Conservation (phyloP, 2,888 invertebrate genomes). For the Brachyopa scutellaris region DNA sequence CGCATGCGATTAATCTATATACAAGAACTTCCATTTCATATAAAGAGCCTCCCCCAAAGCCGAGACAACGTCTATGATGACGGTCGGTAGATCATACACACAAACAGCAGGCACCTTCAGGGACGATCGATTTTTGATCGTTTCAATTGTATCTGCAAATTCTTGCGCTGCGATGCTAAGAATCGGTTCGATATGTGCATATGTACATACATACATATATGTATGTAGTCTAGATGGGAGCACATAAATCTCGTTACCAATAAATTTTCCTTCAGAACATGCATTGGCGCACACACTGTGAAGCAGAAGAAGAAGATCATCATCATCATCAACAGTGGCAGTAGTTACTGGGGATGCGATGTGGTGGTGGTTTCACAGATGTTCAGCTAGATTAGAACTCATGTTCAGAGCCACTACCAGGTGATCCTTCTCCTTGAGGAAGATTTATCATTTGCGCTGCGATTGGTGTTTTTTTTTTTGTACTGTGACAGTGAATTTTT, state of each 20-base stretch:
- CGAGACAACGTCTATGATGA: too few relatives aligned
- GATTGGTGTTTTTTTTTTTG: slow-evolving; percentile 41
- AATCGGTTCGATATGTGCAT: slow-evolving; percentile 17
- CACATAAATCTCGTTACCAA: slow-evolving; percentile 39
- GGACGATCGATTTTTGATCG: slow-evolving; percentile 41
- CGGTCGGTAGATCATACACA: slow-evolving; percentile 2
- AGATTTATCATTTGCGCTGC: slow-evolving; percentile 59
- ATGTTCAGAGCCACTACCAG: slow-evolving; percentile 51
- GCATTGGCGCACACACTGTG: slow-evolving; percentile 29
- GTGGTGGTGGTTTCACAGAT: slow-evolving; percentile 44
- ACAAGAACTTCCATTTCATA: slow-evolving; percentile 14
- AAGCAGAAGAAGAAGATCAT: slow-evolving; percentile 26
- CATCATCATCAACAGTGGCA: slow-evolving; percentile 41
- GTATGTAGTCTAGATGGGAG: slow-evolving; percentile 21
- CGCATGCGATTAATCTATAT: not conserved
- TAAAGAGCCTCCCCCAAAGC: slow-evolving; percentile 18
- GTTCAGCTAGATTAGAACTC: slow-evolving; percentile 56
- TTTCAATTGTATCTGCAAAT: slow-evolving; percentile 18
- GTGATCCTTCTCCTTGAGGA: slow-evolving; percentile 52
- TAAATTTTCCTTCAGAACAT: slow-evolving; percentile 47
- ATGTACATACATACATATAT: not conserved
- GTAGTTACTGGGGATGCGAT: slow-evolving; percentile 18
- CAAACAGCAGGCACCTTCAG: slow-evolving; percentile 12
- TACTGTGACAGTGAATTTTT: slow-evolving; percentile 56
- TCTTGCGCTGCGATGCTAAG: slow-evolving; percentile 2